Evolutionary conservation across 2,888 invertebrate genomes (phyloP), one percentile per base, ranked within the genome.

Genomic region (Branchipolynoe longqiensis): DNA sequence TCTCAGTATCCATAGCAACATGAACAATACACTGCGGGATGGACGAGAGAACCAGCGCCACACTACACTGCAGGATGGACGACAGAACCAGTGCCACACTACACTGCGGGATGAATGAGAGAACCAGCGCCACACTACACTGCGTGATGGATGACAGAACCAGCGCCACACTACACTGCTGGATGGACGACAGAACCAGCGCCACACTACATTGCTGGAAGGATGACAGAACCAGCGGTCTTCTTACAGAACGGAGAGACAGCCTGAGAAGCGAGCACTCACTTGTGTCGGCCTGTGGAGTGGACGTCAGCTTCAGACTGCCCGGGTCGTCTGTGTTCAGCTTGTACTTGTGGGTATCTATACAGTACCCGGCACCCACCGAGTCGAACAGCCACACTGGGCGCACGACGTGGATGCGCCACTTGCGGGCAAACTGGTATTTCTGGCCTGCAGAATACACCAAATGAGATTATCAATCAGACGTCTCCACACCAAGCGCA

Each of bases 351-450:
- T 64, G n/a, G n/a, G 92, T 92, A 81, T 93, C 91, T 78, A 91
- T 89, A 87, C 93, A 93, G 87, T 95, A 96, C 0, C 97, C 97
- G 38, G 95, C 95, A 38, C 95, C 94, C 78, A 93, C 14, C 25
- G 83, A 97, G 41, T 97, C 96, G 85, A 95, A 95, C 58, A 98
- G 94, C 98, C 98, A 98, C 0, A 96, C 94, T 0, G 96, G 95
- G 22, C 95, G 94, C 0, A 98, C 96, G 90, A 97, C 97, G 58
- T 95, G 95, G n/a, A 96, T 94, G 58, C 94, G 94, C 94, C 95
- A 95, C 84, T 94, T 94, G 85, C 93, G 92, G 0, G 96, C 96
- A 92, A 93, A 95, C 85, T 94, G 96, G 90, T 96, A 96, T 92
- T 98, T 98, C 62, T 96, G 96, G 82, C 97, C 94, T 93, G 87